These are phyloP conservation scores for Phymatocera aterrima DNA, from an alignment of 2,888 invertebrate species.

Conservation along the genomic window DNA sequence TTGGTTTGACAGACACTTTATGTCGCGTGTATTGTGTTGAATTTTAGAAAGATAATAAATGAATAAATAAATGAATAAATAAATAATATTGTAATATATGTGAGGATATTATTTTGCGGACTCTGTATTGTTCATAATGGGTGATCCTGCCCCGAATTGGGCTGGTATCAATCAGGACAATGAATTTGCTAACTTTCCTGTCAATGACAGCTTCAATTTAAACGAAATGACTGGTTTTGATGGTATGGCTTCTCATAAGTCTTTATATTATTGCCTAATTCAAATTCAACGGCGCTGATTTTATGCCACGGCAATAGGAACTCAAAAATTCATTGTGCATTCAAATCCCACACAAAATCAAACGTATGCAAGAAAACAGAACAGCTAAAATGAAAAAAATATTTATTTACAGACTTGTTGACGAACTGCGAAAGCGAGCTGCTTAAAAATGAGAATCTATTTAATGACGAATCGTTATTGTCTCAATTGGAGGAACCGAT, in stretches of 20 bases:
- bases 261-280: conserved; percentile 30
- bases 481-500: conserved; percentile 75
- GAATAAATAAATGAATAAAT: conserved; percentile 66
- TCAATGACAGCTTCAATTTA: conserved; percentile 80
- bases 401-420: conserved; percentile 78
- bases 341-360: too few species aligned
- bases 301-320: too few species aligned
- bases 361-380: too few species aligned
- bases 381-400: background rate
- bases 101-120: conserved; percentile 39
- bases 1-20: conserved; percentile 49
- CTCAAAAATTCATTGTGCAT: too few species aligned
- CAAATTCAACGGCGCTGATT: too few species aligned
- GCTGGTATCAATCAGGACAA: conserved; percentile 66
- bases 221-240: conserved; percentile 83
- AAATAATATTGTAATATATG: conserved; percentile 40
- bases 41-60: conserved; percentile 68
- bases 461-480: conserved; percentile 76
- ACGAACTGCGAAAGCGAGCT: conserved; percentile 83
- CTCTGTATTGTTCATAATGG: conserved; percentile 63
- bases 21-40: conserved; percentile 57
- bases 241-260: conserved; percentile 77
- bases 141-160: conserved; percentile 67
- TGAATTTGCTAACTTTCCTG: conserved; percentile 73
- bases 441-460: conserved; percentile 77